Evolutionary conservation across 2,113 vertebrate genomes (phyloP).

Genomic region (Vulpes vulpes): DNA sequence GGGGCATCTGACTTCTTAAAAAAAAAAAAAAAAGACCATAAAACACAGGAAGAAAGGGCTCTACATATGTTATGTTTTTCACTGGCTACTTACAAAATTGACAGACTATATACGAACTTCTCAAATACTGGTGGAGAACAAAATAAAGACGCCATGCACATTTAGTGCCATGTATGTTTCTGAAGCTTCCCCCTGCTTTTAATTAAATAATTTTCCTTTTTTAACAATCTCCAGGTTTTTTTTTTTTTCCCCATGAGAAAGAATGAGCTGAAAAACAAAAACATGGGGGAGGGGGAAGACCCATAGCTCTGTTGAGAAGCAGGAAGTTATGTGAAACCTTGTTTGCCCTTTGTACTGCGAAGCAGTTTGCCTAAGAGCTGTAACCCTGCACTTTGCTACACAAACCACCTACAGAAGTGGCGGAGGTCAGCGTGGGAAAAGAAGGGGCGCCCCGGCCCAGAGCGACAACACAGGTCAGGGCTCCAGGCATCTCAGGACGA

Average conservation of each 20-base stretch:
- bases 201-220: slow-evolving; percentile 75
- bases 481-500: slow-evolving; percentile 58
- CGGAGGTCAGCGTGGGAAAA: slow-evolving; percentile 81
- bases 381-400: slow-evolving; percentile 23
- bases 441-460: slow-evolving; percentile 62
- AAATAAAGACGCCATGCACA: neutral
- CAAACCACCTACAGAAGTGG: slow-evolving; percentile 71
- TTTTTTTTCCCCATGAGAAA: slow-evolving; percentile 29
- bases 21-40: neutral
- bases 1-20: neutral
- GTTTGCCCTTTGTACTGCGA: slow-evolving; percentile 67
- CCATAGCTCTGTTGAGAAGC: slow-evolving; percentile 16
- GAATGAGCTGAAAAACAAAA: slow-evolving; percentile 68
- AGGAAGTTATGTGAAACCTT: slow-evolving; percentile 60
- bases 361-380: slow-evolving; percentile 61
- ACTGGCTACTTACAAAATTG: neutral
- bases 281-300: neutral
- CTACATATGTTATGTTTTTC: neutral
- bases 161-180: slow-evolving; percentile 32
- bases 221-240: slow-evolving; percentile 49
- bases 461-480: slow-evolving; percentile 63
- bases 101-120: neutral
- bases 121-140: neutral
- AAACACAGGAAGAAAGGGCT: neutral
- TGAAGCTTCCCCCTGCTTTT: slow-evolving; percentile 60